Conservation (phyloP, 2,113 vertebrate species). For the Leucosticte australis region DNA sequence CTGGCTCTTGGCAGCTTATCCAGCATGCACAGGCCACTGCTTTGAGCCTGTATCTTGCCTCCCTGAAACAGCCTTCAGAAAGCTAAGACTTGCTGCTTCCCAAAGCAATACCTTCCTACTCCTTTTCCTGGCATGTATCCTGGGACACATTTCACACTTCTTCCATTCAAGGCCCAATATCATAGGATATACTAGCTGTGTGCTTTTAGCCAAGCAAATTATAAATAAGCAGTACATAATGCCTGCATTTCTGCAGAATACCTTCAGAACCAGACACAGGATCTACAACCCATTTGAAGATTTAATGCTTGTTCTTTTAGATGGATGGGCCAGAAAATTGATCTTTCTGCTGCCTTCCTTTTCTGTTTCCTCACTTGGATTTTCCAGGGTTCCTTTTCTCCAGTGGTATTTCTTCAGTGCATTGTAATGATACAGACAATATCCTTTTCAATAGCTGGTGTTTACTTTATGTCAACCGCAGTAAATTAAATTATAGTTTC, state of each 20-base stretch:
- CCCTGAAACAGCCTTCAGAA: background rate
- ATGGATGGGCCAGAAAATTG: background rate
- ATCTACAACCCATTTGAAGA: background rate
- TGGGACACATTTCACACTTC: background rate
- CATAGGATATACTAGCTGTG: background rate
- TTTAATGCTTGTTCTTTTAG: background rate
- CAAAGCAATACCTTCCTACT: background rate
- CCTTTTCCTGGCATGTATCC: background rate
- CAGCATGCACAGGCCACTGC: rapidly evolving
- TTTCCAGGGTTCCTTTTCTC: background rate
- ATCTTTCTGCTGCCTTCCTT: background rate
- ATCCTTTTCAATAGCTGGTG: background rate
- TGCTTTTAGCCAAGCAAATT: background rate
- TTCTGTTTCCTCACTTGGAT: background rate
- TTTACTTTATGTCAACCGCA: background rate
- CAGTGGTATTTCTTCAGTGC: background rate
- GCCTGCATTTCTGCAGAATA: background rate
- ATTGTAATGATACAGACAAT: background rate
- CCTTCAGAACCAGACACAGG: background rate
- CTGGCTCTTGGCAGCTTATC: background rate
- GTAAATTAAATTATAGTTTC: background rate
- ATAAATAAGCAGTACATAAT: background rate
- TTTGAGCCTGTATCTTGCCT: background rate
- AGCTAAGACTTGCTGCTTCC: background rate
- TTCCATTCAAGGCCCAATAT: background rate